Base-by-base conservation (phyloP, 2,888 invertebrate species). In the Argyresthia goedartella region DNA sequence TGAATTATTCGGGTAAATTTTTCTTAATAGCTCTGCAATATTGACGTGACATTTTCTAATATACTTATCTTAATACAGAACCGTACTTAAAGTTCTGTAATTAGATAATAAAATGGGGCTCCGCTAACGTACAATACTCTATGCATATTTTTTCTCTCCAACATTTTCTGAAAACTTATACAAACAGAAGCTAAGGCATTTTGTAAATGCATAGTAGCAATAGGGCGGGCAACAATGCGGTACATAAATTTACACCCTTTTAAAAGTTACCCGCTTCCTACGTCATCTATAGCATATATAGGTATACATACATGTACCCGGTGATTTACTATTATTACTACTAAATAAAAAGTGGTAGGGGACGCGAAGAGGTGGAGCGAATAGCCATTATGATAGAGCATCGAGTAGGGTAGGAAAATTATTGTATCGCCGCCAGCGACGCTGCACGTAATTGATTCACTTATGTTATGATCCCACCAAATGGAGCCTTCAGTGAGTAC, bases 261-360 rank as follows among this genome's bases (percentile, higher is more conserved):
- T 66, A 69, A 67, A 65, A 61, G 58, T 56, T 56, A 64, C 65
- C 67, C 66, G 34, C 45, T 9, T 50, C 25, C 14, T 41, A 33
- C 42, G 50, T 41, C 41, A 25, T 41, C 36, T 41, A 50, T 25
- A 25, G 25, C 25, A 25, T 68, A 67, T 68, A 75, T 65, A n/a
- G n/a, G n/a, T n/a, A 79, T 77, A 80, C 71, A 69, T 66, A 71
- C 70, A 70, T 63, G 69, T 67, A 71, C 67, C 68, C 67, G 62
- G 74, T 84, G 82, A 84, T 82, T 85, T 82, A 86, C 71, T 84
- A 85, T 86, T 85, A 84, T 85, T 84, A 84, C 78, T 70, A 76
- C 81, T 82, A 81, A 81, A 84, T 86, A 86, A 85, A 85, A 86
- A 80, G 82, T 86, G 68, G 86, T 78, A 85, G 85, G 86, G 85